A percentile compares a stretch with the other conserved stretches of the same genome.
phyloP scores from a whole-genome alignment of 2,888 invertebrate genomes.

The Leptogaster cylindrica region DNA sequence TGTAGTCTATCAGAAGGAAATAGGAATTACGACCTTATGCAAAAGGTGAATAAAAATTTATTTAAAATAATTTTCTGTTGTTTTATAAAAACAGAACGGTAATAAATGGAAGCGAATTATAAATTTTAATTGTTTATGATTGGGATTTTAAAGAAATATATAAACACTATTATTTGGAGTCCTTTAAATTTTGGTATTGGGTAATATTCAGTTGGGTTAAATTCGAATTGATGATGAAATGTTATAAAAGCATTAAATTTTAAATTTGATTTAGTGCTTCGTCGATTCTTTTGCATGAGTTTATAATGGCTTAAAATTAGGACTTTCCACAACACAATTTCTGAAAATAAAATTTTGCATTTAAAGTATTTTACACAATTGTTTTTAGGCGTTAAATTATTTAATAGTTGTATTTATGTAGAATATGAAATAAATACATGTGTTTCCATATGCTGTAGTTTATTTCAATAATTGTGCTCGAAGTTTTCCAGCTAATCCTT shows the following conservation, averaged over 20 bases:
- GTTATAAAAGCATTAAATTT: too few species aligned
- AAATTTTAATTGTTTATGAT: conserved; percentile 13
- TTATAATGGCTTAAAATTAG: too few species aligned
- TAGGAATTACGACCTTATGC: not conserved
- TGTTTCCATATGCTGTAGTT: conserved; percentile 22
- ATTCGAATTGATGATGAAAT: too few species aligned
- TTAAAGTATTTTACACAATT: conserved; percentile 10
- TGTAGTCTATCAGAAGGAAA: conserved; percentile 52
- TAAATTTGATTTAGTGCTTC: too few species aligned
- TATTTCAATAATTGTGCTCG: not conserved
- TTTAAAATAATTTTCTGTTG: conserved; percentile 12
- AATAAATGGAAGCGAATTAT: conserved; percentile 27
- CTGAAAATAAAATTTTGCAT: not conserved
- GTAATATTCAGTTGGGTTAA: not conserved
- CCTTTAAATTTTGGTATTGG: not conserved
- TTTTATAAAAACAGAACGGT: conserved; percentile 22
- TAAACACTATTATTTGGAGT: not conserved
- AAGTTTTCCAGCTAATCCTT: too few species aligned
- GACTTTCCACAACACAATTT: conserved; percentile 4
- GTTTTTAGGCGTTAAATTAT: conserved; percentile 5
- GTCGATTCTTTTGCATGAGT: too few species aligned
- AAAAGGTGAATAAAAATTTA: not conserved
- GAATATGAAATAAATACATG: conserved; percentile 5
- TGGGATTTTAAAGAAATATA: not conserved
- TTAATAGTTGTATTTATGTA: conserved; percentile 13